Evolutionary conservation across 2,113 vertebrate species (phyloP).

Genomic region (Rhabdornis inornatus): DNA sequence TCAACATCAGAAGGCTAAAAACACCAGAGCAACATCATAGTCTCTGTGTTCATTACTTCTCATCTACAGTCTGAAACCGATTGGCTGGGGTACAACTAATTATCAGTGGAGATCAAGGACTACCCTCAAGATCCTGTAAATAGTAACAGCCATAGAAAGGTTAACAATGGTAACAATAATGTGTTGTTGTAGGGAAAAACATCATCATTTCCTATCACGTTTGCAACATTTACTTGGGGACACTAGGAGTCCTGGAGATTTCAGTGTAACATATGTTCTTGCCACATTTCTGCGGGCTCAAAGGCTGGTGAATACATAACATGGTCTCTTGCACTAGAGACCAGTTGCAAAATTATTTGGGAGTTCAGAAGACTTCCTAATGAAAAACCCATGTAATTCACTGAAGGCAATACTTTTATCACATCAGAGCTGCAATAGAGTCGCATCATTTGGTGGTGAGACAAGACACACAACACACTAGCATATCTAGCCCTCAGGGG

Average conservation of each 20-base stretch:
- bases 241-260: neutral
- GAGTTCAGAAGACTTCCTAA: neutral
- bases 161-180: neutral
- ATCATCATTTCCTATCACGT: neutral
- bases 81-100: neutral
- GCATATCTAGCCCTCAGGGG: fast-evolving
- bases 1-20: too few species aligned
- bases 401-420: neutral
- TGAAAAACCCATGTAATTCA: neutral
- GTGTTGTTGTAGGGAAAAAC: neutral
- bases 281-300: neutral
- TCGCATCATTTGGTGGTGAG: neutral
- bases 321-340: neutral
- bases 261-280: neutral
- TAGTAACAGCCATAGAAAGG: neutral
- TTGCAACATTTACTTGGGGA: neutral
- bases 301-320: neutral
- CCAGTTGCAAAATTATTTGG: neutral
- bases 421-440: neutral
- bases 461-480: neutral
- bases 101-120: neutral
- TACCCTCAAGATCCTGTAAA: neutral
- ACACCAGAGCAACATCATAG: neutral
- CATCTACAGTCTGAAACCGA: neutral
- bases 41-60: neutral